Conservation (phyloP, 2,797 vertebrate genomes). For the Pteronotus mesoamericanus region DNA sequence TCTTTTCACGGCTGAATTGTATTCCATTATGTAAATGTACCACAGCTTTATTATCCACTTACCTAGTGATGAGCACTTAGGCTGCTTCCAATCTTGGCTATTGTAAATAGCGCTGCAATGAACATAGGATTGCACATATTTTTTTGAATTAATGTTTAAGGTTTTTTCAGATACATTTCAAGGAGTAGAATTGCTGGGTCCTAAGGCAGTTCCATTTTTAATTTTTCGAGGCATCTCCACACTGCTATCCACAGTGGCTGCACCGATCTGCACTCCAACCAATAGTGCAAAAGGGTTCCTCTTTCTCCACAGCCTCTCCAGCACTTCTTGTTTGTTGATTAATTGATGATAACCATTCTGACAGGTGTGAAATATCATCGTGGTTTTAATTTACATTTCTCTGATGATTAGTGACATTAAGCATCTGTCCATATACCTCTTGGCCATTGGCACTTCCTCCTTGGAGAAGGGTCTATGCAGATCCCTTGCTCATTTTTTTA, state of each 20-base stretch:
- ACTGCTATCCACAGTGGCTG: not conserved
- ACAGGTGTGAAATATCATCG: not conserved
- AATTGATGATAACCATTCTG: not conserved
- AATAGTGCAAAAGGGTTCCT: not conserved
- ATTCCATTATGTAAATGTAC: too few species aligned
- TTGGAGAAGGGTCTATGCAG: not conserved
- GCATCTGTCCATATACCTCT: not conserved
- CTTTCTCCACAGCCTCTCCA: not conserved
- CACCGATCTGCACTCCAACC: not conserved
- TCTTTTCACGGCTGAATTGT: too few species aligned
- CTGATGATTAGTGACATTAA: not conserved
- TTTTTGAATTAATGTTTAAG: not conserved
- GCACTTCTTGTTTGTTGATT: not conserved
- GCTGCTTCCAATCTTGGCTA: not conserved
- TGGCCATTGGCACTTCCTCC: not conserved
- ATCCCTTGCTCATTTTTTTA: not conserved
- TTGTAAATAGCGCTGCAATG: not conserved
- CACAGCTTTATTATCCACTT: too few species aligned
- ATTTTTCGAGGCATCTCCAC: not conserved
- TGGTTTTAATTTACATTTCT: not conserved
- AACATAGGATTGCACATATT: not conserved
- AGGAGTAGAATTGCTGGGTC: not conserved
- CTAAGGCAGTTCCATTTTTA: not conserved
- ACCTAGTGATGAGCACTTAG: not conserved
- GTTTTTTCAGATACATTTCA: not conserved